Evolutionary conservation across 2,113 vertebrate species (phyloP), one percentile per base, ranked within the genome.

Genomic region (Perca flavescens): DNA sequence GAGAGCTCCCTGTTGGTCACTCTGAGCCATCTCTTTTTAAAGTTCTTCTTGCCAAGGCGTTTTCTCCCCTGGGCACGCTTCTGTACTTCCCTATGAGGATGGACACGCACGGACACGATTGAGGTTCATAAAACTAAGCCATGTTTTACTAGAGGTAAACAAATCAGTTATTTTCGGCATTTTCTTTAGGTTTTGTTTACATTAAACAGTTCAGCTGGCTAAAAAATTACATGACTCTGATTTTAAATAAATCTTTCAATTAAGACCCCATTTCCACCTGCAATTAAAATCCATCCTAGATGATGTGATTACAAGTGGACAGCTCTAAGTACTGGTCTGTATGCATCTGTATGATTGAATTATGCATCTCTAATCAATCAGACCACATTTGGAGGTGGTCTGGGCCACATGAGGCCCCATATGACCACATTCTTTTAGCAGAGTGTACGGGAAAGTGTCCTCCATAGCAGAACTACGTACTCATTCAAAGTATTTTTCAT

Each of bases 21-120:
- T 82, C 96, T 96, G 87, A 99, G 97, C 98, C 98, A 99, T 12
- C 98, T 92, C 83, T 98, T 99, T 86, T 99, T 98, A 89, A 99
- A 99, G 89, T 96, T 97, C 92, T 94, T 99, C 95, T 98, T 99
- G 73, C 96, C 96, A 11, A 99, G 96, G 5, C 95, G 96, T 85
- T 96, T 99, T 86, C 94, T 97, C 70, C 97, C 97, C 89, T 99
- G 97, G 88, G 96, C 96, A 83, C 98, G 96, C 94, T 99, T 99
- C 88, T 97, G 96, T 87, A 99, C 97, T 88, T 99, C 98, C 76
- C 98, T 99, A 85, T 25, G 67, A 69, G 66, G 50, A 87, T 2
- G 28, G 28, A 28, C 28, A 2, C 28, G 2, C 22, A 89, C 3
- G 74, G 15, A 66, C 4, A 64, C 56, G 12, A 57, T 1, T 5